phyloP scores from a whole-genome alignment of 2,797 vertebrate species.

The Molossus molossus region DNA sequence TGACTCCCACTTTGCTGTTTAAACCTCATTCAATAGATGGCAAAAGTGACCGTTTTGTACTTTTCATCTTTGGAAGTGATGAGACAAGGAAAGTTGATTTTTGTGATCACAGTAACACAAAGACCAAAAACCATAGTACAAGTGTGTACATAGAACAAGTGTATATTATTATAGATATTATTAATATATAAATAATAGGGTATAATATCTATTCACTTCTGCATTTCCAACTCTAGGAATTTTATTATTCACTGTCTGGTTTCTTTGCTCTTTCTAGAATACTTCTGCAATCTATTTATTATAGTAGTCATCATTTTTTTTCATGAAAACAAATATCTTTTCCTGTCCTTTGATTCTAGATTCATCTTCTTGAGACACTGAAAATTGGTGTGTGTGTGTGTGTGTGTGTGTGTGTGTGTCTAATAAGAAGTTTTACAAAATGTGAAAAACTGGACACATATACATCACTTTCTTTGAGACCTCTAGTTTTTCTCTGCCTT shows the following conservation, averaged over 20 bases:
- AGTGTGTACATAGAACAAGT: too few species aligned
- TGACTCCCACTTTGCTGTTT: background rate
- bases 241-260: background rate
- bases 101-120: background rate
- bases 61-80: background rate
- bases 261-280: conserved; percentile 46
- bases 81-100: conserved; percentile 15
- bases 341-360: conserved; percentile 27
- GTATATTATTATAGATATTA: too few species aligned
- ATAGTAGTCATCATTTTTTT: conserved; percentile 25
- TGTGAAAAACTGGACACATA: background rate
- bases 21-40: background rate
- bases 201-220: background rate
- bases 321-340: conserved; percentile 27
- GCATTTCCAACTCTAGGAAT: conserved; percentile 7
- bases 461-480: conserved; percentile 19
- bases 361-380: conserved; percentile 52
- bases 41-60: background rate
- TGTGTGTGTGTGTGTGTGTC: background rate
- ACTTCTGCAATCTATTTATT: conserved; percentile 43
- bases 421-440: conserved; percentile 41
- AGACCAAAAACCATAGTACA: background rate
- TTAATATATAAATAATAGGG: too few species aligned
- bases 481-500: conserved; percentile 30
- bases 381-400: background rate